Conservation (phyloP, 1,140 invertebrate species). For the Pseudomyrmex cubaensis region DNA sequence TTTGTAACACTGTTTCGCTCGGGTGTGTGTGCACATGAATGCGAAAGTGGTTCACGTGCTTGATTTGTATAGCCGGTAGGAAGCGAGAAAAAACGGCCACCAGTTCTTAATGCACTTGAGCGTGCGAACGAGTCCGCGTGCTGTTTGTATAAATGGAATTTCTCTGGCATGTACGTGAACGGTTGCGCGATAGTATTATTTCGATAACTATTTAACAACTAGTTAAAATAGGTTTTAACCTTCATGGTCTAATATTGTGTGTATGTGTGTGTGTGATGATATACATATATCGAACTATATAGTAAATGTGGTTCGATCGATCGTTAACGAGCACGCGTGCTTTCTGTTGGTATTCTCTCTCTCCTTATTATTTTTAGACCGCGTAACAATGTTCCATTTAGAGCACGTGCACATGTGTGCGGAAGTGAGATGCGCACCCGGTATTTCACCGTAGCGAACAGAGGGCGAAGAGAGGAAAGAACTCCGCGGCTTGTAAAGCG, state of each 20-base stretch:
- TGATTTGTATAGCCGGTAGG: conserved; percentile 57
- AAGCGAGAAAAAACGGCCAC: conserved; percentile 42
- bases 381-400: conserved; percentile 33
- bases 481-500: conserved; percentile 52
- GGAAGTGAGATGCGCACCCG: conserved; percentile 22
- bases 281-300: neutral
- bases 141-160: conserved; percentile 37
- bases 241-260: neutral
- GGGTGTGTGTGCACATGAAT: conserved; percentile 22
- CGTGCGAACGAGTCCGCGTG: conserved; percentile 51
- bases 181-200: conserved; percentile 12
- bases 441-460: conserved; percentile 1
- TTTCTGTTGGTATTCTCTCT: neutral
- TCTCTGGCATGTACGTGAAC: neutral
- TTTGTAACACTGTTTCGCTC: conserved; percentile 50
- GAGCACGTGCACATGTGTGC: conserved; percentile 24
- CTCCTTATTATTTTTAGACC: conserved; percentile 43
- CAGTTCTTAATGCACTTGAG: conserved; percentile 37
- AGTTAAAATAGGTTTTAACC: neutral
- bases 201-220: neutral
- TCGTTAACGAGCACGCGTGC: neutral
- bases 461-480: conserved; percentile 6
- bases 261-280: neutral
- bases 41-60: conserved; percentile 56
- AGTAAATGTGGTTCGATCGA: neutral